A percentile compares a stretch with the other conserved stretches of the same genome.
Conservation (phyloP, 2,113 vertebrate species). For the Rousettus leschenaultii region DNA sequence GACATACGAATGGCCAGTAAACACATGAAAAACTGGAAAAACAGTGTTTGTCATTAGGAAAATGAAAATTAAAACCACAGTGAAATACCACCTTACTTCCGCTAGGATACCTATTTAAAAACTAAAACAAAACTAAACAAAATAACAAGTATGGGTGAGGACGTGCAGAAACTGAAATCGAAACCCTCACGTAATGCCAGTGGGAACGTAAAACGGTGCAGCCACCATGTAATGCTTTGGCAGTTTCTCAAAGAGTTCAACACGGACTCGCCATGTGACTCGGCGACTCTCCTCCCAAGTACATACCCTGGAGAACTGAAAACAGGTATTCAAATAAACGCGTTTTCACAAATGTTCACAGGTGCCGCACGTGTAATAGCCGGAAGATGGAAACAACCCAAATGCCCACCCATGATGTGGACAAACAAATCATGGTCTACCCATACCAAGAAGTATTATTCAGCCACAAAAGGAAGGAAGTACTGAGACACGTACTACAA, state of each 20-base stretch:
- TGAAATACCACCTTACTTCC: neutral
- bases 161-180: neutral
- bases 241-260: neutral
- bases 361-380: neutral
- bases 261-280: neutral
- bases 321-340: neutral
- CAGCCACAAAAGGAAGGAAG: neutral
- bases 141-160: neutral
- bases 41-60: neutral
- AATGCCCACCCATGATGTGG: neutral
- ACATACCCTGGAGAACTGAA: neutral
- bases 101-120: neutral
- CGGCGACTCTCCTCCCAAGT: neutral
- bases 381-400: neutral
- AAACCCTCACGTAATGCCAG: rapidly evolving
- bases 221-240: neutral
- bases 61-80: neutral
- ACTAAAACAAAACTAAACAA: neutral
- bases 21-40: neutral
- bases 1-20: neutral
- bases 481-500: rapidly evolving
- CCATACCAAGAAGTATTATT: neutral
- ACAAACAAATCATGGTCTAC: neutral
- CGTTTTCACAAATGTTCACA: rapidly evolving
- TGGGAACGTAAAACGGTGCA: neutral